These are phyloP conservation scores for Girardinichthys multiradiatus DNA, from an alignment of 2,113 vertebrate species.

Conservation along the genomic window DNA sequence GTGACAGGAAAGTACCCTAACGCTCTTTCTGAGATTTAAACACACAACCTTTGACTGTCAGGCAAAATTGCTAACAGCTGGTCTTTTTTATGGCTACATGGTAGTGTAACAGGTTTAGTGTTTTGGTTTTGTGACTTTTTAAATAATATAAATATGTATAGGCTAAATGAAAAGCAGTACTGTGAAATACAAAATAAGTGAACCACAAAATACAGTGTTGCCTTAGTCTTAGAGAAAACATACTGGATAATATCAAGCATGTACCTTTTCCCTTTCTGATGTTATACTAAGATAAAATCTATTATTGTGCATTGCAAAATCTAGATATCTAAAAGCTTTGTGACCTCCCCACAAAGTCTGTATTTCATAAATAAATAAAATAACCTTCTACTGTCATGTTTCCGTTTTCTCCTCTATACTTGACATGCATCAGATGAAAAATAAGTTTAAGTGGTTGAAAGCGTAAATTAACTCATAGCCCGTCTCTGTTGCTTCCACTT, in stretches of 20 bases:
- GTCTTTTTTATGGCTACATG: too few species aligned
- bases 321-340: neutral
- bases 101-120: too few species aligned
- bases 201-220: too few species aligned
- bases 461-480: constrained; percentile 1
- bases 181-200: neutral
- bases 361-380: neutral
- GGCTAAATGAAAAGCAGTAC: neutral
- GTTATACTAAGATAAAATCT: neutral
- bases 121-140: neutral
- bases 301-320: neutral
- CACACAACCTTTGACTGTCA: too few species aligned
- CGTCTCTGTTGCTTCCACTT: neutral
- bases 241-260: too few species aligned
- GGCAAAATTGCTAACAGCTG: too few species aligned
- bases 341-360: neutral
- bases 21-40: too few species aligned
- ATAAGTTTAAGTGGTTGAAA: constrained; percentile 2
- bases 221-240: too few species aligned
- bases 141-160: neutral
- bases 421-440: constrained; percentile 1
- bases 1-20: too few species aligned
- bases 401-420: neutral
- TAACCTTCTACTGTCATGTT: neutral
- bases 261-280: neutral